Evolutionary conservation across 2,113 vertebrate genomes (phyloP), one percentile per base, ranked within the genome.

Genomic region (Camelus dromedarius): DNA sequence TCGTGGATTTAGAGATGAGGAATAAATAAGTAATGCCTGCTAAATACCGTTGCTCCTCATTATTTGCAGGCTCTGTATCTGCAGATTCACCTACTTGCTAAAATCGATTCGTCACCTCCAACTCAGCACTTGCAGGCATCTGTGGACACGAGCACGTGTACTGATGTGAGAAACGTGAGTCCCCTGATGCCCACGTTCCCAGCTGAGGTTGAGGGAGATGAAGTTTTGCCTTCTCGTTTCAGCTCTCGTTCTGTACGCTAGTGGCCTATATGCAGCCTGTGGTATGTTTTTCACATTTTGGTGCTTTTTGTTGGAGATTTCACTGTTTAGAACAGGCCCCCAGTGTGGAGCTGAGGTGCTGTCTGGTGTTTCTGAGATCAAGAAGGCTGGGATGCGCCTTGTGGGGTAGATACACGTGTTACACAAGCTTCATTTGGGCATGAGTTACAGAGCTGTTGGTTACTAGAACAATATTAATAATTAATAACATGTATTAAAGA

Each of bases 71-170:
- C 54, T 80, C 32, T n/a, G 4, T 69, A n/a, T 83, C 42, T 94
- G 38, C 26, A 46, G 58, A 76, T 35, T 72, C n/a, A 12, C 19
- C n/a, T 73, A n/a, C 38, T 90, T 11, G 12, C 32, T 90, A 52
- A 87, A 56, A 62, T 38, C 19, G 14, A 46, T 20, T 46, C n/a
- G 5, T 18, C 50, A 79, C 13, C 8, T 24, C 32, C 16, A 73
- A 6, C 26, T 80, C 87, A 70, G 3, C 14, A 16, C 32, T 52
- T 42, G 22, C 8, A 52, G 4, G 32, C 15, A 24, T 67, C 79
- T 1, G 1, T 16, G 5, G 15, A 52, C 0, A 9, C 13, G 24
- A 22, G 6, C 2, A 3, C 5, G 6, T 18, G 8, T 6, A 38
- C 22, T 72, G 19, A 1, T 62, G 56, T 64, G 35, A 67, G 38